Conservation (phyloP, 35 echinoderm and acorn worm species). For the Ophiothrix spiculata region DNA sequence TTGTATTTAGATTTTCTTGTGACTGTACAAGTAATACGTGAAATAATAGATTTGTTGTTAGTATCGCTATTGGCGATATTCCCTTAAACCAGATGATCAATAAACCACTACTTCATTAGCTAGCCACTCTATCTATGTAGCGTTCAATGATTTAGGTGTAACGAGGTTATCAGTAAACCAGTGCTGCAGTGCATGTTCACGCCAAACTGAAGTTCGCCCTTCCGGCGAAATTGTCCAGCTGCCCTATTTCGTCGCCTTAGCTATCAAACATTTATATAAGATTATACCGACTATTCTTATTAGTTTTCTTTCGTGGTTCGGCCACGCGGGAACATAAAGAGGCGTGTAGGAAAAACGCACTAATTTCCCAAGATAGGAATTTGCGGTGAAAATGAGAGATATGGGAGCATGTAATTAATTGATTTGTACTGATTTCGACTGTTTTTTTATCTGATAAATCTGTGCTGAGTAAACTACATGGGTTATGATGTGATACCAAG, state of each 20-base stretch:
- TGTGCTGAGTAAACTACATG: not conserved
- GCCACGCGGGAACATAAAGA: not conserved
- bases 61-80: no score
- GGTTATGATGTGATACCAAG: not conserved
- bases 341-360: not conserved
- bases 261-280: slow-evolving; percentile 11
- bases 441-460: not conserved
- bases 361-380: not conserved
- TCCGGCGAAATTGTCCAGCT: not conserved
- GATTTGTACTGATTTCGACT: slow-evolving; percentile 8
- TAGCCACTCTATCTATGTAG: no score
- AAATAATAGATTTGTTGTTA: no score
- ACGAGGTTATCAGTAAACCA: not conserved
- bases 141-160: no score
- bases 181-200: not conserved
- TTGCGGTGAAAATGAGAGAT: slow-evolving; percentile 9
- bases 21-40: no score
- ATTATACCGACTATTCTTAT: slow-evolving; percentile 10
- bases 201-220: not conserved
- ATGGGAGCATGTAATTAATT: not conserved
- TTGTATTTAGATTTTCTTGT: no score
- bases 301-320: not conserved
- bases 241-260: not conserved
- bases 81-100: no score
- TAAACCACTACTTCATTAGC: no score